phyloP scores from a whole-genome alignment of 2,888 invertebrate species.

The Brachypalpus laphriformis region DNA sequence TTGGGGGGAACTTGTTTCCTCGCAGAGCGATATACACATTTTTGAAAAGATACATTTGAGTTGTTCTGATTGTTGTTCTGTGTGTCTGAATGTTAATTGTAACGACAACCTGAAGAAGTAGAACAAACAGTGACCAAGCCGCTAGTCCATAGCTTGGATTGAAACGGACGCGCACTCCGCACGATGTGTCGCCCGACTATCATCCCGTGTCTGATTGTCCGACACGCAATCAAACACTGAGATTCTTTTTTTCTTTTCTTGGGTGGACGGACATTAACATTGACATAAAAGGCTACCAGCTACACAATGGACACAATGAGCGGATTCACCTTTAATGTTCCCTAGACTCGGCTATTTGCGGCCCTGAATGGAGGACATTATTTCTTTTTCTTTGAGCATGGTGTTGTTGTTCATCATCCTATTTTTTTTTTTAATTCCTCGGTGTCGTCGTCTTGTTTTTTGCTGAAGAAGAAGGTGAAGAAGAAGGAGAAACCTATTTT shows the following conservation, averaged over 20 bases:
- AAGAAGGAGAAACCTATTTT: constrained; percentile 11
- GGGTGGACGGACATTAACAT: constrained; percentile 38
- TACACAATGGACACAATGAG: constrained; percentile 66
- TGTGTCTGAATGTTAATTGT: constrained; percentile 65
- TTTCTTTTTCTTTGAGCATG: constrained; percentile 20
- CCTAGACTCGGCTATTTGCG: constrained; percentile 48
- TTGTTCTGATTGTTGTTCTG: constrained; percentile 12
- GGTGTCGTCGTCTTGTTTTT: constrained; percentile 28
- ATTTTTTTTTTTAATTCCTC: constrained; percentile 23
- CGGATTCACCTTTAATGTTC: constrained; percentile 71
- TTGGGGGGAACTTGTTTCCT: constrained; percentile 52
- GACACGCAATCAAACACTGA: constrained; percentile 70
- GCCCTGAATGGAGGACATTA: constrained; percentile 64
- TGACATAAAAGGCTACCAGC: constrained; percentile 68
- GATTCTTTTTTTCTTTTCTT: background rate
- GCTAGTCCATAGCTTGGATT: constrained; percentile 26
- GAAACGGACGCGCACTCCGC: constrained; percentile 44
- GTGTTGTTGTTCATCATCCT: constrained; percentile 31
- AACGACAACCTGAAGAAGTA: constrained; percentile 56
- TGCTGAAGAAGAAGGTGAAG: constrained; percentile 13
- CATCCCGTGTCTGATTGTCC: constrained; percentile 62
- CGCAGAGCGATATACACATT: background rate
- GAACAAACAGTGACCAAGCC: constrained; percentile 10
- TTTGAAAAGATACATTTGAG: background rate
- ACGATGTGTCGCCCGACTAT: constrained; percentile 47